Conservation (phyloP, 1,140 invertebrate genomes). For the Aphaenogaster floridana region DNA sequence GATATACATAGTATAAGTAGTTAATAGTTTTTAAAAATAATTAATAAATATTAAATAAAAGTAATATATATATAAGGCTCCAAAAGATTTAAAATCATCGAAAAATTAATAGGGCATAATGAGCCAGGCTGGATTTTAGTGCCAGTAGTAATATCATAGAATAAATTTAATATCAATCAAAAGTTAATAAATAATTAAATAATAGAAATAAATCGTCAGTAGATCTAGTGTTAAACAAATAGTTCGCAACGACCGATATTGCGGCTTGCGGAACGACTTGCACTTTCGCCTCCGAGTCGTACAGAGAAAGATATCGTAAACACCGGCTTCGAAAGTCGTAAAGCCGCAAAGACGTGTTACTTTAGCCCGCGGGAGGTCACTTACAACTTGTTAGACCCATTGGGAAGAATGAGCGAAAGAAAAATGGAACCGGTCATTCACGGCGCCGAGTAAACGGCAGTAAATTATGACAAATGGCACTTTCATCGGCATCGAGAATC, state of each 20-base stretch:
- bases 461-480: background rate
- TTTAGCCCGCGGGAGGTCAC: background rate
- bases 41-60: too few species aligned
- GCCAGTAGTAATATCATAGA: too few species aligned
- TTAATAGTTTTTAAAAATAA: too few species aligned
- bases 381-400: too few species aligned
- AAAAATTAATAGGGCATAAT: too few species aligned
- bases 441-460: background rate
- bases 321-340: background rate
- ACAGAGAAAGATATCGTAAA: background rate
- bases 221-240: background rate
- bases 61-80: too few species aligned
- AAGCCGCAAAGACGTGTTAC: conserved; percentile 1
- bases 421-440: background rate
- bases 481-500: background rate
- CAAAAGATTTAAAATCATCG: too few species aligned
- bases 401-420: background rate
- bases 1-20: too few species aligned
- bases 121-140: too few species aligned
- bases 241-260: background rate
- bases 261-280: background rate
- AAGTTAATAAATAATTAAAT: too few species aligned
- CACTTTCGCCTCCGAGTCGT: background rate
- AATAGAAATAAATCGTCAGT: too few species aligned
- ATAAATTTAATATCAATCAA: too few species aligned